Conservation (phyloP, 2,888 invertebrate species). For the Mesoligia furuncula region DNA sequence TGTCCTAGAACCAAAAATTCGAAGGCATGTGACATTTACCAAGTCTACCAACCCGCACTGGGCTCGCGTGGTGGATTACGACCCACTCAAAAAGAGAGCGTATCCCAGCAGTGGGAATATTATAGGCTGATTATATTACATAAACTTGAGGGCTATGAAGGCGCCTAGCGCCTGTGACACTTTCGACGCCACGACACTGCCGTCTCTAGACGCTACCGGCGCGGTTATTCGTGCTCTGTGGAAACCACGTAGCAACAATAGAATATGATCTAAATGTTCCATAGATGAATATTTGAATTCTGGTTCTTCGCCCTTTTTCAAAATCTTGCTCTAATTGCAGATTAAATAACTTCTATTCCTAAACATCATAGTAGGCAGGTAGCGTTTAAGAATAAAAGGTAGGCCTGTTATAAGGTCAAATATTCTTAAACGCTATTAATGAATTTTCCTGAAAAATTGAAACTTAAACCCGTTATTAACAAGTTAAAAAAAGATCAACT, state of each 20-base stretch:
- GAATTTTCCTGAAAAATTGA: neutral
- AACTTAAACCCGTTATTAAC: neutral
- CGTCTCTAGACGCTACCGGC: too few relatives aligned
- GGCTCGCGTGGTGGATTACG: too few relatives aligned
- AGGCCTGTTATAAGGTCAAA: neutral
- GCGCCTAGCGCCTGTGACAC: too few relatives aligned
- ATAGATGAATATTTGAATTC: neutral
- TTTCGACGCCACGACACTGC: neutral
- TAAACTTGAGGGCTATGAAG: too few relatives aligned
- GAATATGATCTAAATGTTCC: neutral
- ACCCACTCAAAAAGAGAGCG: too few relatives aligned
- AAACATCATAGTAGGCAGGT: neutral
- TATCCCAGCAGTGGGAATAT: too few relatives aligned
- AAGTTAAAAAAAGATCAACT: neutral
- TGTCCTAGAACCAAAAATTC: too few relatives aligned
- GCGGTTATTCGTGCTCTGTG: neutral
- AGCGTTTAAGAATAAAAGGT: neutral
- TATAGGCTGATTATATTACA: too few relatives aligned
- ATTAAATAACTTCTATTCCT: neutral
- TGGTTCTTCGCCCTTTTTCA: neutral
- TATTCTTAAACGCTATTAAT: neutral
- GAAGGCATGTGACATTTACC: too few relatives aligned
- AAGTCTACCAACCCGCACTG: too few relatives aligned
- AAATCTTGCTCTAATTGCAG: conserved; percentile 1
- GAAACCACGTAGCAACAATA: conserved; percentile 4